Evolutionary conservation across 1,140 invertebrate genomes (phyloP).

Genomic region (Hermetia illucens): DNA sequence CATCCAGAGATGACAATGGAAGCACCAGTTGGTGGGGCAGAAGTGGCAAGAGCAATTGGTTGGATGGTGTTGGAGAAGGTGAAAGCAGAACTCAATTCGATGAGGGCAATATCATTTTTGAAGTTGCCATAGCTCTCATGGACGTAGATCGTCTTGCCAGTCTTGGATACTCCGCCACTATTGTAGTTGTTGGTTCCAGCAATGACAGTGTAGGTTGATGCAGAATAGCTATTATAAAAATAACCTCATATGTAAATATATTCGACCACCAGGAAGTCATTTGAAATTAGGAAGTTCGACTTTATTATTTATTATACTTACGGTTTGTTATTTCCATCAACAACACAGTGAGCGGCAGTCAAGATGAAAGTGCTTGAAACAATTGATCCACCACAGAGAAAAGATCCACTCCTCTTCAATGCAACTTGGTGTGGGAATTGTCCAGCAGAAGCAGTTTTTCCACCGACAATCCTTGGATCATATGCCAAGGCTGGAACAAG

Average conservation of each 20-base stretch:
- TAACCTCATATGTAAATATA: too few relatives aligned
- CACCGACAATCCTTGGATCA: conserved; percentile 34
- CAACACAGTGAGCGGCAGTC: conserved; percentile 36
- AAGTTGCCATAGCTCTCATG: conserved; percentile 27
- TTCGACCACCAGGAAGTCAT: too few relatives aligned
- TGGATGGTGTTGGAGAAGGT: conserved; percentile 21
- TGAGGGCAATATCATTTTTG: conserved; percentile 36
- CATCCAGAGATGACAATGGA: conserved; percentile 32
- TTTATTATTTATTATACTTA: too few relatives aligned
- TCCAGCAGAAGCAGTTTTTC: conserved; percentile 18
- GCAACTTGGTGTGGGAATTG: conserved; percentile 32
- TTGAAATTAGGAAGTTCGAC: too few relatives aligned
- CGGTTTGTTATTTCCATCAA: conserved; percentile 1
- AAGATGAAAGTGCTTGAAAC: conserved; percentile 31
- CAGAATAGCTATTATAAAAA: conserved; percentile 6
- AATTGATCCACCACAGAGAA: conserved; percentile 38
- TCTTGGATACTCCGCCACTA: conserved; percentile 19
- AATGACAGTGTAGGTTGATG: conserved; percentile 12
- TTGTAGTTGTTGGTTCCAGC: conserved; percentile 23
- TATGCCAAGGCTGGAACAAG: too few relatives aligned
- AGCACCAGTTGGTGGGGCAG: conserved; percentile 15
- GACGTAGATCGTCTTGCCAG: conserved; percentile 14
- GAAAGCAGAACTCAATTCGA: conserved; percentile 25
- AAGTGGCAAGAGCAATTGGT: conserved; percentile 19
- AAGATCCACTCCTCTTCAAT: conserved; percentile 17